Evolutionary conservation across 1,140 invertebrate species (phyloP), one percentile per base, ranked within the genome.

Genomic region (Zaprionus nigranus): DNA sequence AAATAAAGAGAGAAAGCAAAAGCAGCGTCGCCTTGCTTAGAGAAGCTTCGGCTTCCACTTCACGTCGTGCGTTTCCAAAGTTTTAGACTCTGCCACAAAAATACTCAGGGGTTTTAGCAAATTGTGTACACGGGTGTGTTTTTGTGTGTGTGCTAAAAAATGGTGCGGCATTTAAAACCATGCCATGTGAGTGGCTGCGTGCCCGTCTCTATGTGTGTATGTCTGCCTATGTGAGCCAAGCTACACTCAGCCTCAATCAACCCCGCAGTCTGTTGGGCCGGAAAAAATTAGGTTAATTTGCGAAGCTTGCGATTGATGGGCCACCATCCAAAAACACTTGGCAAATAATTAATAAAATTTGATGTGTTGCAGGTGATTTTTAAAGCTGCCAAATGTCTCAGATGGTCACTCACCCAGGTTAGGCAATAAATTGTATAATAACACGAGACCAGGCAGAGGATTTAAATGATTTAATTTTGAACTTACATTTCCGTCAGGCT

Each of bases 221-320:
- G 62, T 56, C 51, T 63, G 72, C 38, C 30, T 61, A 38, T 66
- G n/a, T 60, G 26, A 22, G 58, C 69, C 9, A 34, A 34, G 15
- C 30, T 53, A 49, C 74, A 58, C 67, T 79, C 63, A 62, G 43
- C 60, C 63, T 46, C 46, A 73, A 73, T 66, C 65, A 69, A 51
- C 57, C 64, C 46, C 12, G 46, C 60, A 58, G 73, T 60, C 58
- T 63, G 77, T 56, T 72, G 57, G 59, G 46, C 59, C 60, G 83
- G 20, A 65, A 78, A 87, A 87, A 87, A 87, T 87, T 87, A 90
- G 84, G 84, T 87, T 87, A 87, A 87, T 88, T 87, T 81, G 84
- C 74, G 58, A 49, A 73, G 81, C 81, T 58, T 64, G 63, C 64
- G 75, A 87, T 87, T 88, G 81, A 87, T 87, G 84, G 75, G 67